Base-by-base conservation (phyloP, 2,113 vertebrate genomes). In the Cettia cetti region DNA sequence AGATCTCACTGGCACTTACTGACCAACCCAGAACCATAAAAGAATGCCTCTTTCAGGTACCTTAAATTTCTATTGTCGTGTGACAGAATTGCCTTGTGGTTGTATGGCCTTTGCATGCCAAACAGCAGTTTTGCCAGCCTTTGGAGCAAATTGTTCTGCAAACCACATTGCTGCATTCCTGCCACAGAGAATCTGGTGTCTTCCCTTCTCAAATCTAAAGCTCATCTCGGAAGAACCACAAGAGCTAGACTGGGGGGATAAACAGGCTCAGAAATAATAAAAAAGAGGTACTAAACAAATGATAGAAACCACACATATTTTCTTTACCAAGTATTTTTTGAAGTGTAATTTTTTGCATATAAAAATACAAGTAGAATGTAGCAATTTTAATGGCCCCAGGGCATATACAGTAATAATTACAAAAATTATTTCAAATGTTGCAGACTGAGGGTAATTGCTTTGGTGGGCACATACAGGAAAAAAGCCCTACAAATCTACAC, bases 161-260 rank as follows among this genome's bases (percentile, higher is more conserved):
- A 75, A 50, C 2, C 8, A 13, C 24, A 13, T 11, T 37, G 18
- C 60, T 78, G 35, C 30, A 39, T 40, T 86, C 2, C 5, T 71
- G 35, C 40, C 60, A 71, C 30, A 75, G 53, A 66, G 33, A 60
- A 50, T 65, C n/a, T 24, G 19, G 26, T 21, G 27, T 53, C 30
- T 45, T 89, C 11, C 56, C 37, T 75, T 44, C 64, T 50, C 30
- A 92, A 54, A 74, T 13, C 1, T 3, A 54, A 70, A 89, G 52
- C 24, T 79, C 33, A 64, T 28, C 44, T 83, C 56, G 49, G 57
- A 39, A 61, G 26, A 77, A 39, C 6, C 10, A 27, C 14, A 56
- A 23, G 47, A 82, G 12, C 0, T 1, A 75, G 5, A 77, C 15
- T 0, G 2, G 28, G 9, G 40, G 15, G 15, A 57, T 35, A 72